A percentile compares a stretch with the other conserved stretches of the same genome.
phyloP scores from a whole-genome alignment of 23 tunicate species.

The Oikopleura vanhoeffeni region DNA sequence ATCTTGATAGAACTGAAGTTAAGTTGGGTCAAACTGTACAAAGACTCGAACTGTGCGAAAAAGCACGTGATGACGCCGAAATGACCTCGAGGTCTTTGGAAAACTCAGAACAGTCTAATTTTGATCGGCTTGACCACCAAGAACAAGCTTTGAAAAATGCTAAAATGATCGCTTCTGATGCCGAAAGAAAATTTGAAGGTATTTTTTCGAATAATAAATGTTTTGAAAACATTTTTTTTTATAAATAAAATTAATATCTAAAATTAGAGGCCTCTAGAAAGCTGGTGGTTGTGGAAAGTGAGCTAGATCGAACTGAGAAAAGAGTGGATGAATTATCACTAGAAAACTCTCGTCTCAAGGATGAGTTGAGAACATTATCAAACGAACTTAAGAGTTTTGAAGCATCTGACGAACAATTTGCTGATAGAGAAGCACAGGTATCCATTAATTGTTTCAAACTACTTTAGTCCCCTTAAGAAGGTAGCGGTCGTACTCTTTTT shows the following conservation, averaged over 20 bases:
- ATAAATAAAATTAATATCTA: background rate
- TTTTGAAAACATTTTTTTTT: background rate
- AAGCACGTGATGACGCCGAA: background rate
- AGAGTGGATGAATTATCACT: background rate
- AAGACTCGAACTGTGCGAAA: background rate
- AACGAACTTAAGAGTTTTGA: background rate
- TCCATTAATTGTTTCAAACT: background rate
- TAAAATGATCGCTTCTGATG: background rate
- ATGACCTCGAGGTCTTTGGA: background rate
- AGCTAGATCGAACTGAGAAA: background rate
- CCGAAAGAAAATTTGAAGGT: constrained; percentile 8
- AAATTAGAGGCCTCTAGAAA: background rate
- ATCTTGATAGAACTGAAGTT: background rate
- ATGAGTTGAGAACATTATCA: background rate
- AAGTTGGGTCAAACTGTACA: background rate
- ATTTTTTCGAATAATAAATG: no score
- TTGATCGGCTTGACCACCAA: background rate
- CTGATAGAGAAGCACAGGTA: background rate
- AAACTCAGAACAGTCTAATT: constrained; percentile 6
- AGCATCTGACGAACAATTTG: constrained; percentile 14
- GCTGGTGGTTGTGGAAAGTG: background rate
- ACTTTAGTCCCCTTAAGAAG: no score
- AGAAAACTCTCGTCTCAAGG: background rate
- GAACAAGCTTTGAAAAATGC: constrained; percentile 3
- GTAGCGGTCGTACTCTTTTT: no score